Evolutionary conservation across 2,888 invertebrate genomes (phyloP).

Genomic region (Apodemia hepburni): DNA sequence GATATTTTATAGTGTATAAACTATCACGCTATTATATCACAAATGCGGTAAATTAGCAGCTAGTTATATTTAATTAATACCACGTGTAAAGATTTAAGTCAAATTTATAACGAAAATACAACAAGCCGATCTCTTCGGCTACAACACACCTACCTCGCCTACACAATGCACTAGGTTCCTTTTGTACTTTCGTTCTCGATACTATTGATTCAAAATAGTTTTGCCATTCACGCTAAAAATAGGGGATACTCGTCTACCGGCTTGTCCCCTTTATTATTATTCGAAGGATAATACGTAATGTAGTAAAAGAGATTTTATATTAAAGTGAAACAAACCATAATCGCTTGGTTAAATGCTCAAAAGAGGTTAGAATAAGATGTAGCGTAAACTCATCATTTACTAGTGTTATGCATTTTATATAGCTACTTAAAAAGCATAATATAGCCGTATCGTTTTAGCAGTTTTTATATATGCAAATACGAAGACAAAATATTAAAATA

Average conservation of each 20-base stretch:
- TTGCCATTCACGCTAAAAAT: slow-evolving; percentile 11
- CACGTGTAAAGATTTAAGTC: neutral
- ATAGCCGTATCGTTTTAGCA: no score
- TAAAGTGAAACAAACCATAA: neutral
- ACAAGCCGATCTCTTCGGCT: neutral
- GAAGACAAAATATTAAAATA: no score
- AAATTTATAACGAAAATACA: neutral
- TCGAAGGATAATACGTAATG: neutral
- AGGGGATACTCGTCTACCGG: slow-evolving; percentile 6
- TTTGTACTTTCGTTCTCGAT: slow-evolving; percentile 7
- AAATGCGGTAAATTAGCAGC: neutral
- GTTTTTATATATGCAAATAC: no score
- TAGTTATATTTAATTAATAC: neutral
- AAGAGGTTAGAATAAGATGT: no score
- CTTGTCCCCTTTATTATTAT: neutral
- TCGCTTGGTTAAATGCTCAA: neutral
- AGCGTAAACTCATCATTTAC: no score
- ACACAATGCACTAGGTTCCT: slow-evolving; percentile 1
- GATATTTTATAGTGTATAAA: no score
- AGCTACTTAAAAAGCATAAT: no score
- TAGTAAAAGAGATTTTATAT: slow-evolving; percentile 1
- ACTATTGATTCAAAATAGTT: slow-evolving; percentile 14
- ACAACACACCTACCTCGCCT: neutral
- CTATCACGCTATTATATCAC: no score
- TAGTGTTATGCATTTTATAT: no score